These are phyloP conservation scores for Crotalus helleri DNA, from an alignment of 2,113 vertebrate genomes.

Conservation along the genomic window DNA sequence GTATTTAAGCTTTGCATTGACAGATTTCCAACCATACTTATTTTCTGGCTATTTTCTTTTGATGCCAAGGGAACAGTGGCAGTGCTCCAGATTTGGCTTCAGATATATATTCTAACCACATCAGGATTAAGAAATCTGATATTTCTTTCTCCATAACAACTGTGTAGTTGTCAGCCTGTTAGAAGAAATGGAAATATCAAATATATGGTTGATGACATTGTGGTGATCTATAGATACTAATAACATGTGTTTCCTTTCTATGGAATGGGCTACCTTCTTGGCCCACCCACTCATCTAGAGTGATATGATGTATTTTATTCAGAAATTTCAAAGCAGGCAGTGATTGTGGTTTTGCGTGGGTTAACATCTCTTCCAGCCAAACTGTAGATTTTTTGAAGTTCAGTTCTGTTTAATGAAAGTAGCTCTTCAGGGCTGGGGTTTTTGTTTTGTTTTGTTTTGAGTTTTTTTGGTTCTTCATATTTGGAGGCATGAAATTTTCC, in stretches of 20 bases:
- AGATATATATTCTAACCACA: neutral
- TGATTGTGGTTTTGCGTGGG: neutral
- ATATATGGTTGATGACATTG: neutral
- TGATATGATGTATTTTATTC: constrained; percentile 14
- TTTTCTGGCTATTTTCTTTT: neutral
- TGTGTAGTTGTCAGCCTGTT: constrained; percentile 12
- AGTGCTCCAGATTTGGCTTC: constrained; percentile 9
- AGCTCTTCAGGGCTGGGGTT: neutral
- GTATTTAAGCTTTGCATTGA: neutral
- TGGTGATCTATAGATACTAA: neutral
- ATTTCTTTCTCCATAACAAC: constrained; percentile 6
- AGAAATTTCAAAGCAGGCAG: constrained; percentile 6
- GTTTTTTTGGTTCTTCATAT: neutral
- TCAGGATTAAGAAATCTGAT: neutral
- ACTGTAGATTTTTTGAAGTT: neutral
- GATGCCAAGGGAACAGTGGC: neutral
- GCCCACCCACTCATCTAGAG: constrained; percentile 17
- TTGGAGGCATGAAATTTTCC: neutral
- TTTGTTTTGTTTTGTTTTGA: neutral
- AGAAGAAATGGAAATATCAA: constrained; percentile 35
- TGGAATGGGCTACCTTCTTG: constrained; percentile 12
- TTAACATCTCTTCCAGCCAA: neutral
- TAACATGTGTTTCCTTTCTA: neutral
- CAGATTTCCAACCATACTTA: neutral
- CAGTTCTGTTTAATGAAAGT: neutral